These are phyloP conservation scores for Falco cherrug DNA, from an alignment of 2,797 vertebrate species.

Conservation along the genomic window DNA sequence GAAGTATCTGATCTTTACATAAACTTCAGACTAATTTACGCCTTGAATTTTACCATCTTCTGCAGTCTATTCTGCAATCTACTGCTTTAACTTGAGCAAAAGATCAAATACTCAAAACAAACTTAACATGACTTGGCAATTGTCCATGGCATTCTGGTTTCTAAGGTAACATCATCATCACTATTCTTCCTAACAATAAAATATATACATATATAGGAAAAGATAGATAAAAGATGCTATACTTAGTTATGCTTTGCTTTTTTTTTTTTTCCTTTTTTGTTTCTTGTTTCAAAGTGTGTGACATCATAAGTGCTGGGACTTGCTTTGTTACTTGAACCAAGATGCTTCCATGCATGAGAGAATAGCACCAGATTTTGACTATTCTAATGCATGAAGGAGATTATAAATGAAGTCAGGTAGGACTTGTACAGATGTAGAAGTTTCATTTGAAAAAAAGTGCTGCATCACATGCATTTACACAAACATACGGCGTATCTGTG, in stretches of 20 bases:
- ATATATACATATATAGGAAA: constrained; percentile 61
- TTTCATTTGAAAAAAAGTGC: neutral
- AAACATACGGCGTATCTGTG: neutral
- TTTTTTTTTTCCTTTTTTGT: constrained; percentile 29
- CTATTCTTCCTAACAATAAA: constrained; percentile 62
- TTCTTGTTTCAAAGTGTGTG: constrained; percentile 71
- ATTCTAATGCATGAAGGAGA: neutral
- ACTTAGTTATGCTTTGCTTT: constrained; percentile 63
- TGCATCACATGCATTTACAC: neutral
- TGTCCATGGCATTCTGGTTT: constrained; percentile 81
- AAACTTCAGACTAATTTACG: constrained; percentile 74
- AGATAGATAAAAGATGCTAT: constrained; percentile 44
- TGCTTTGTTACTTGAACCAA: neutral
- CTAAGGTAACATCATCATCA: constrained; percentile 54
- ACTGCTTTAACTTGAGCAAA: constrained; percentile 68
- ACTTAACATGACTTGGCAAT: constrained; percentile 71
- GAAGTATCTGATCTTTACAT: constrained; percentile 73
- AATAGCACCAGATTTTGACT: neutral
- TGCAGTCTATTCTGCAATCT: constrained; percentile 63
- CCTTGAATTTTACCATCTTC: constrained; percentile 49
- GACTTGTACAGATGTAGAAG: neutral
- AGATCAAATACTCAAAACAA: constrained; percentile 73
- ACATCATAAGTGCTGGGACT: constrained; percentile 72
- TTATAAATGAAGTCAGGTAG: neutral
- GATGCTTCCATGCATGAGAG: neutral